Conservation (phyloP, 2,888 invertebrate species). For the Heliconius aoede region DNA sequence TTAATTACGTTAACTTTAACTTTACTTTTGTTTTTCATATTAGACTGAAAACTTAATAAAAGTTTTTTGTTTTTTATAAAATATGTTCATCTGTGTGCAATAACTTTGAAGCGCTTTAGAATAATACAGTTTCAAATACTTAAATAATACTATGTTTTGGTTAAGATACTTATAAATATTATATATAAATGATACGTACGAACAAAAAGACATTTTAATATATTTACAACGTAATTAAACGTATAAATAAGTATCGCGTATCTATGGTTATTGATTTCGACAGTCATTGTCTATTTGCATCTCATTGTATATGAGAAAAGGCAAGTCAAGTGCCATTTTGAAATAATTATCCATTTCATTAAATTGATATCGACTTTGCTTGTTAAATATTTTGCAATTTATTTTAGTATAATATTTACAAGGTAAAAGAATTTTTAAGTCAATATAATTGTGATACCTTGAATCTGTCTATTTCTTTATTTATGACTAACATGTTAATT, state of each 20-base stretch:
- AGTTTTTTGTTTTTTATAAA: no score
- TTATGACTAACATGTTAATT: neutral
- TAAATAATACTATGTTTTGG: no score
- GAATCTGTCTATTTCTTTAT: neutral
- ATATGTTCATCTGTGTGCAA: no score
- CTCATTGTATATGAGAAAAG: neutral
- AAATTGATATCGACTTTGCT: neutral
- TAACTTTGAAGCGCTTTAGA: no score
- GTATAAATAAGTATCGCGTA: neutral
- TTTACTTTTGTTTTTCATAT: neutral
- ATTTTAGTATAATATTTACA: neutral
- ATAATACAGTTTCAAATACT: no score
- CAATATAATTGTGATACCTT: neutral
- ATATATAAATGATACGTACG: no score
- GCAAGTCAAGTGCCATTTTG: conserved; percentile 4
- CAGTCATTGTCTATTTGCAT: conserved; percentile 1
- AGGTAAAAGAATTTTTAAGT: neutral
- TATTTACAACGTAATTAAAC: neutral
- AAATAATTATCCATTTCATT: conserved; percentile 2
- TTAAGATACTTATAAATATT: no score
- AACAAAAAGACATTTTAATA: neutral
- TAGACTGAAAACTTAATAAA: neutral
- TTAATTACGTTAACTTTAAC: neutral
- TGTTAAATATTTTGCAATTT: neutral
- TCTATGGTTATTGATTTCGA: neutral